These are phyloP conservation scores for Pristionchus maxplancki DNA, from an alignment of 2,888 invertebrate genomes.

Conservation along the genomic window DNA sequence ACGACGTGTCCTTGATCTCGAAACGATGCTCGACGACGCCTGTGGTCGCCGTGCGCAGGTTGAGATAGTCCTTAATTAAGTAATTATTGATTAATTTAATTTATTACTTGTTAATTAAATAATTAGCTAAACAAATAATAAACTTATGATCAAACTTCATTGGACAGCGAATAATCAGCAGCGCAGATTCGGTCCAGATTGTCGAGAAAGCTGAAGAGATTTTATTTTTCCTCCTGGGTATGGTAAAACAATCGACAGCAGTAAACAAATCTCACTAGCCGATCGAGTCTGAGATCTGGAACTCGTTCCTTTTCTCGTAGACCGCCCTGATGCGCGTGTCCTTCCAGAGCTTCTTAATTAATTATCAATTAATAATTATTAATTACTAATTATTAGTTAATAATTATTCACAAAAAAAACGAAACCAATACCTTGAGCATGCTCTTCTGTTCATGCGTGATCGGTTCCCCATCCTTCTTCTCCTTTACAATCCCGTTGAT, in stretches of 20 bases:
- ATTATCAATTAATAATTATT: neutral
- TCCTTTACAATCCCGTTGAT: too few species aligned
- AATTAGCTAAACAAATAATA: too few species aligned
- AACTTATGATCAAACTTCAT: neutral
- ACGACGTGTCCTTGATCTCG: neutral
- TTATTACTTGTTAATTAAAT: too few species aligned
- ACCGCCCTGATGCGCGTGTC: neutral
- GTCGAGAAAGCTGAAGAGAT: conserved; percentile 90
- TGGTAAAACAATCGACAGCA: conserved; percentile 50
- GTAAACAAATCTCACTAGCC: neutral
- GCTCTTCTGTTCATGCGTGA: too few species aligned
- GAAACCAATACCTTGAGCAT: too few species aligned
- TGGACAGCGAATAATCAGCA: conserved; percentile 96
- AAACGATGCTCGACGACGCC: neutral
- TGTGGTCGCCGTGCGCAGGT: neutral
- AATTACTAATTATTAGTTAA: too few species aligned
- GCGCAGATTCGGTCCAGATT: conserved; percentile 97
- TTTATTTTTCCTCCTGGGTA: too few species aligned
- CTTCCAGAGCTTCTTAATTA: neutral
- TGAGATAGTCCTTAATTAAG: neutral
- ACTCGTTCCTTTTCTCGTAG: neutral
- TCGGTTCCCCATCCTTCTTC: too few species aligned
- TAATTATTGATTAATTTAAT: too few species aligned
- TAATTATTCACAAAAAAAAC: too few species aligned
- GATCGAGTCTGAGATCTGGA: neutral